phyloP scores from a whole-genome alignment of 2,113 vertebrate genomes.

The Rhombomys opimus region DNA sequence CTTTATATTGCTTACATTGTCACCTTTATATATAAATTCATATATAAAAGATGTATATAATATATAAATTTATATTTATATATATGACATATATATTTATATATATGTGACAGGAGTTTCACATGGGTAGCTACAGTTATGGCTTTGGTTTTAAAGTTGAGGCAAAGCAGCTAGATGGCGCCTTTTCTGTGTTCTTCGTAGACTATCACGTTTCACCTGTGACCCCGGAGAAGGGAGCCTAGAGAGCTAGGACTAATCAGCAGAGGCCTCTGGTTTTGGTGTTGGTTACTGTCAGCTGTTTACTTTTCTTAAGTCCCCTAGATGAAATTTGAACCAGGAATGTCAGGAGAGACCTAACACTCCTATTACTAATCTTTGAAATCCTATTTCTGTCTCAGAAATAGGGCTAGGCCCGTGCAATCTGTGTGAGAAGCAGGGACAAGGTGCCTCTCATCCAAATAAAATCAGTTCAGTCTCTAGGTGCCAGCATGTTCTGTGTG shows the following conservation, averaged over 20 bases:
- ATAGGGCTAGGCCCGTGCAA: background rate
- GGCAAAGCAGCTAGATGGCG: rapidly evolving
- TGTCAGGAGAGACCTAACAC: background rate
- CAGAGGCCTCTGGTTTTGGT: background rate
- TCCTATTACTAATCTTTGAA: background rate
- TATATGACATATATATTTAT: background rate
- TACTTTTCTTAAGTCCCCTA: background rate
- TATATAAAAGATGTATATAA: no score
- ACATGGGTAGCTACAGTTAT: background rate
- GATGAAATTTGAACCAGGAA: background rate
- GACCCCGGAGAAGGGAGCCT: background rate
- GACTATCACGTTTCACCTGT: rapidly evolving
- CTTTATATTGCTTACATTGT: background rate
- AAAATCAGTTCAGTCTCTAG: background rate
- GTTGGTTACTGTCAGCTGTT: background rate
- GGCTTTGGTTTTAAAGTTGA: slow-evolving; percentile 2
- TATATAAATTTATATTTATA: no score
- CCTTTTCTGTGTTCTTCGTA: background rate
- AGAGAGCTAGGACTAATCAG: background rate
- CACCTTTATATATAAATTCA: background rate
- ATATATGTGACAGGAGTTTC: background rate
- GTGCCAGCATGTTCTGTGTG: background rate
- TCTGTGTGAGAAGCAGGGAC: background rate
- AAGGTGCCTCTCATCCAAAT: background rate
- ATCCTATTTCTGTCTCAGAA: background rate